Evolutionary conservation across 2,888 invertebrate species (phyloP).

Genomic region (Plagodis pulveraria): DNA sequence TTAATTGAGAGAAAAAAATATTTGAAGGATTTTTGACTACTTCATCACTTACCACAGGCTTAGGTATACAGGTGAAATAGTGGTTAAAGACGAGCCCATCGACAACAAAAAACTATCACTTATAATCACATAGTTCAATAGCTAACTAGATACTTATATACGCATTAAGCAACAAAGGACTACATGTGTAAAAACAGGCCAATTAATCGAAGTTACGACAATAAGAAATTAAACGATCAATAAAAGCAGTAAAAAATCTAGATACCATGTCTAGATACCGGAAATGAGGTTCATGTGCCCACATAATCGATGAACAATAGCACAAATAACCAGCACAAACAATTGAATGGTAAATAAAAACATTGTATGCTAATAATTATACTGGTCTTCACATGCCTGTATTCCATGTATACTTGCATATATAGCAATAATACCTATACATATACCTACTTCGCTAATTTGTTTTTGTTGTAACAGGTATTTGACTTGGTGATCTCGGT

Average conservation of each 20-base stretch:
- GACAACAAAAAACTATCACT: no score
- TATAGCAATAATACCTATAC: background rate
- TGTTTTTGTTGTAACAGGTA: background rate
- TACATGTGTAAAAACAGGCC: slow-evolving; percentile 6
- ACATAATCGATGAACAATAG: slow-evolving; percentile 41
- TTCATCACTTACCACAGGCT: no score
- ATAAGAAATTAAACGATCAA: slow-evolving; percentile 16
- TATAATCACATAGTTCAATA: background rate
- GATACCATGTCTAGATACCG: slow-evolving; percentile 17
- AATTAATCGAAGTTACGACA: slow-evolving; percentile 8
- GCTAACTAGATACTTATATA: background rate
- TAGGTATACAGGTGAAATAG: no score
- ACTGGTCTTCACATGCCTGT: background rate
- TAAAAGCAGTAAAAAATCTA: slow-evolving; percentile 17
- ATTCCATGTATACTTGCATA: background rate
- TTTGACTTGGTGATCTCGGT: background rate
- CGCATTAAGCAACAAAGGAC: background rate
- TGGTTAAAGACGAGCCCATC: background rate
- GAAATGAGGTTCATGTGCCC: slow-evolving; percentile 19
- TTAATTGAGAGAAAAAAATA: no score
- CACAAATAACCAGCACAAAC: slow-evolving; percentile 6
- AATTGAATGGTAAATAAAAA: slow-evolving; percentile 20
- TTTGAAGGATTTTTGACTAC: no score
- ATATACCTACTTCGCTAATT: background rate
- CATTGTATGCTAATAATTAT: slow-evolving; percentile 26